A percentile compares a stretch with the other conserved stretches of the same genome.
These are phyloP conservation scores for Fulica atra DNA, from an alignment of 2,113 vertebrate genomes.

Conservation along the genomic window DNA sequence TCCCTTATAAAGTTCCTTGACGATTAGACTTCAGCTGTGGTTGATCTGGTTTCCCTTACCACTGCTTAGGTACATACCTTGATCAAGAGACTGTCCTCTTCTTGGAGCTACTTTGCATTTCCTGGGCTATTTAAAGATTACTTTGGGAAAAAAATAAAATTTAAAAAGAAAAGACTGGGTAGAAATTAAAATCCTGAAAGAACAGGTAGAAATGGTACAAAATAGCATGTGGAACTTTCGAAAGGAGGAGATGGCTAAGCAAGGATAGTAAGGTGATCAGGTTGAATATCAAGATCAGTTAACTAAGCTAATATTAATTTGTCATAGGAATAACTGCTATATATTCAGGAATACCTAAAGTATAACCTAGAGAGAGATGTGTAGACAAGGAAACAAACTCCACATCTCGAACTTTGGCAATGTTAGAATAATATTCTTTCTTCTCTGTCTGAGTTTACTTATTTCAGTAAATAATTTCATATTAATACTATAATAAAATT, in stretches of 20 bases:
- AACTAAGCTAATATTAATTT: background rate
- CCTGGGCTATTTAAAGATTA: background rate
- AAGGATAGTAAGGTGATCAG: background rate
- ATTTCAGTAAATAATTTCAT: background rate
- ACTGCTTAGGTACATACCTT: background rate
- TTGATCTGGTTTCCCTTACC: background rate
- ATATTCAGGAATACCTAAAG: background rate
- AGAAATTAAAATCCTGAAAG: background rate
- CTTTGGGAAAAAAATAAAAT: background rate
- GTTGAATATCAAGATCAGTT: background rate
- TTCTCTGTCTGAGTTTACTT: background rate
- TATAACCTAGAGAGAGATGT: background rate
- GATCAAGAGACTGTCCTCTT: background rate
- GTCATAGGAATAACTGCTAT: background rate
- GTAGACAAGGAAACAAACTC: background rate
- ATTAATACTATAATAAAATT: background rate
- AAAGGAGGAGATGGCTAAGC: background rate
- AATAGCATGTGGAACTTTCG: background rate
- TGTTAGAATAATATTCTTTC: background rate
- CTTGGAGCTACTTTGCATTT: fast-evolving
- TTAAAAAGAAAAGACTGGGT: background rate
- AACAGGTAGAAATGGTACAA: background rate
- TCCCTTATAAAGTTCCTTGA: background rate
- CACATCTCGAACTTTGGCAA: background rate
- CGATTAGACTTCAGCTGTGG: background rate